Evolutionary conservation across 2,888 invertebrate genomes (phyloP), one percentile per base, ranked within the genome.

Genomic region (Eulithis prunata): DNA sequence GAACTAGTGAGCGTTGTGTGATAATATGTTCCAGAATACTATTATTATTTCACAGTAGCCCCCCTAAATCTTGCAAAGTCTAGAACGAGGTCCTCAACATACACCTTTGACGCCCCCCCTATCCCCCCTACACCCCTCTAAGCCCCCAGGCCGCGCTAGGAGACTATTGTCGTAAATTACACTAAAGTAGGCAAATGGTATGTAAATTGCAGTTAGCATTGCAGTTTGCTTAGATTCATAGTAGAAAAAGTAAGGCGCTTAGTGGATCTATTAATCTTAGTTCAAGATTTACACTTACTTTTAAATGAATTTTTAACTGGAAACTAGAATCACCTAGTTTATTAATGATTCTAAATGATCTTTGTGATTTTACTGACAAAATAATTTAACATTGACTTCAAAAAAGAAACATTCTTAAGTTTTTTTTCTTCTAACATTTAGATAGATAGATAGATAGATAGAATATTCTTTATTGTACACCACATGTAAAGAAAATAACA

Each of bases 171-270:
- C 51, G 56, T 66, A 66, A 62, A 66, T 66, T 56, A 41, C 46
- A 38, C 54, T 62, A 66, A 66, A 59, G 62, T 59, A 52, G 36
- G 45, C 56, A 45, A 54, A 62, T 60, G 59, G 64, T 49, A 62
- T 66, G 62, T 52, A 66, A 66, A 66, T 66, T 66, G 62, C 57
- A 61, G 61, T 65, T 61, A 65, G n/a, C 57, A 13, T 47, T 57
- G 45, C 58, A 54, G 47, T 62, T 43, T 38, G 41, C 46, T 45
- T 14, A 60, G 57, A 61, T 65, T 57, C 57, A 61, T 57, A 47
- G 65, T 52, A 52, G 49, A 59, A 52, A 58, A 59, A 59, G n/a
- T 57, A 13, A 8, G 13, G 38, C 28, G 41, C 21, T 49, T 49
- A 49, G 49, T 13, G 11, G 8, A 14, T 47, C 13, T 45, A n/a